phyloP scores from a whole-genome alignment of 1,140 invertebrate genomes.

The Mycetomoellerius zeteki region DNA sequence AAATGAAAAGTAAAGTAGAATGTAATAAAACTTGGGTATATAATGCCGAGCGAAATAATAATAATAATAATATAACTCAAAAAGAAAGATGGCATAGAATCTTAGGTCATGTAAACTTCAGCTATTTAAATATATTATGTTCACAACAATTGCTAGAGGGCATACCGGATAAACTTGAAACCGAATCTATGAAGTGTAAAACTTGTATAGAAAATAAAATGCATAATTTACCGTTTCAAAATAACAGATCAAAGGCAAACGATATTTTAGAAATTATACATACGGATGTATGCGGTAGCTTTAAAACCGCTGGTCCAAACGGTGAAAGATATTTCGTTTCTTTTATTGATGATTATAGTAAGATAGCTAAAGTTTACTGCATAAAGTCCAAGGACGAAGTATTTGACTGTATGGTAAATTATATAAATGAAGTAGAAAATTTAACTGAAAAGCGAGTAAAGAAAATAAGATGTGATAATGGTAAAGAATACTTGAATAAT shows the following conservation, averaged over 20 bases:
- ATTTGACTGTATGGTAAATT: constrained; percentile 27
- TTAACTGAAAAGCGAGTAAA: constrained; percentile 32
- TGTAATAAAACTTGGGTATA: background rate
- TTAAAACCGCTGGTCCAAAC: background rate
- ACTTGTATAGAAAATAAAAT: background rate
- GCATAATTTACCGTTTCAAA: constrained; percentile 33
- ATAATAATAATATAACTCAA: background rate
- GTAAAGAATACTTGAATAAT: constrained; percentile 34
- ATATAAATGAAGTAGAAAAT: constrained; percentile 22
- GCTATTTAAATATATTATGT: constrained; percentile 56
- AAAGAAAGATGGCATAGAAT: constrained; percentile 61
- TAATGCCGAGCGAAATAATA: background rate
- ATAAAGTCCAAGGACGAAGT: constrained; percentile 23
- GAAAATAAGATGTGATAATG: constrained; percentile 8
- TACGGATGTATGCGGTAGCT: constrained; percentile 8
- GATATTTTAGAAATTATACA: constrained; percentile 43
- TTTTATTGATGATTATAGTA: constrained; percentile 48
- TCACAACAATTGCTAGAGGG: constrained; percentile 54
- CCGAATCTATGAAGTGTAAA: constrained; percentile 13
- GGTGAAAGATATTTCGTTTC: constrained; percentile 49
- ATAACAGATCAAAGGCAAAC: background rate
- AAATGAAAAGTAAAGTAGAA: constrained; percentile 40
- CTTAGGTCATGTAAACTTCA: constrained; percentile 65
- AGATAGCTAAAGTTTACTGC: background rate
- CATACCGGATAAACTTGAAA: constrained; percentile 43